Evolutionary conservation across 2,113 vertebrate genomes (phyloP), one percentile per base, ranked within the genome.

Genomic region (Rhinogobius similis): DNA sequence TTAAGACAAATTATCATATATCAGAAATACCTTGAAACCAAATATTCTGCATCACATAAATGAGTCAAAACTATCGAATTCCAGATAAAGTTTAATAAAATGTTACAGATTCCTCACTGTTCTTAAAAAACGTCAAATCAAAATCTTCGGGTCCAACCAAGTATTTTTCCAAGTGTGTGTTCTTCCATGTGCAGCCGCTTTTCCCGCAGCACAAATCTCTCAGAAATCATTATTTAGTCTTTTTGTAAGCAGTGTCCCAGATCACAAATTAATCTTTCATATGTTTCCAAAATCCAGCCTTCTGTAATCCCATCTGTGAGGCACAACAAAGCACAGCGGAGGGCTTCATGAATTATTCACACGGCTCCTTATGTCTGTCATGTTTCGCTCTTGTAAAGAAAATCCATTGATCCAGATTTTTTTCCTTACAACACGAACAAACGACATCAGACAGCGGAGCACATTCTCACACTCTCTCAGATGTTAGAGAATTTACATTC

Each of bases 261-360:
- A 89, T 91, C 89, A 89, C 90, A 90, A 92, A 93, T 93, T 92
- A 93, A 93, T 93, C 90, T 93, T 93, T 93, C 91, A 93, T 92
- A 93, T 90, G 89, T 93, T 93, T 92, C 91, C 90, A 92, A 92
- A 90, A 93, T 93, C 91, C 87, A 90, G 89, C 88, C 90, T 87
- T 90, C 90, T 92, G 90, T 92, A 92, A 93, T 93, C 92, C 91
- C 92, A 92, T 93, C 92, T 93, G 92, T 92, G 86, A 92, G 85
- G 92, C 91, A 92, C 92, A 92, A 92, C 91, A 93, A 92, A 93
- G 92, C 90, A 72, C 89, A 91, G 89, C 83, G 90, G 88, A 88
- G 89, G 85, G 88, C 76, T 52, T 53, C 65, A 91, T 93, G 88
- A 91, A 93, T 93, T 90, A 93, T 93, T 91, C 91, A 93, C 92